A percentile compares a stretch with the other conserved stretches of the same genome.
These are phyloP conservation scores for Hyposoter dolosus DNA, from an alignment of 2,888 invertebrate genomes.

Conservation along the genomic window DNA sequence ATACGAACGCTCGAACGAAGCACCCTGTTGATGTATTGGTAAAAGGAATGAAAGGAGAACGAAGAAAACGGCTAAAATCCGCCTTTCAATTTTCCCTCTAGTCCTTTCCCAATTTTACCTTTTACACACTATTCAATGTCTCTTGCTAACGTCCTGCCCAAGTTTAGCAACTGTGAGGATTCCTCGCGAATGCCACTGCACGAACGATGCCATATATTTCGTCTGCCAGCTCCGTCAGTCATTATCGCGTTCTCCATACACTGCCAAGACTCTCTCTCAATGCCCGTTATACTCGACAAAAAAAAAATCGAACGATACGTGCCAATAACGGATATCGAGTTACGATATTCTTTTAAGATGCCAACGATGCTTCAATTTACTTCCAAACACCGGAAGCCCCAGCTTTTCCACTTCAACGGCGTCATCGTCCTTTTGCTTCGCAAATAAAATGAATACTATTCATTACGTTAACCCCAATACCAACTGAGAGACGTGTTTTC, in stretches of 20 bases:
- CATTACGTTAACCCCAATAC: slow-evolving; percentile 77
- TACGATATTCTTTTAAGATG: slow-evolving; percentile 42
- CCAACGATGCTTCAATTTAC: slow-evolving; percentile 43
- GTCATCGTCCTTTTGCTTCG: slow-evolving; percentile 68
- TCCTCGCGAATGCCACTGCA: neutral
- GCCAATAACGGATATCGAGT: slow-evolving; percentile 50
- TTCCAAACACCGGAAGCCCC: slow-evolving; percentile 11
- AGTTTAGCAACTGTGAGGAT: slow-evolving; percentile 15
- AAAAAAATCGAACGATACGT: slow-evolving; percentile 22
- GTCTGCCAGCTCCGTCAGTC: slow-evolving; percentile 28
- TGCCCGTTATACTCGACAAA: neutral
- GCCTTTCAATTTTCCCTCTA: slow-evolving; percentile 77
- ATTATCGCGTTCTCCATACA: slow-evolving; percentile 22
- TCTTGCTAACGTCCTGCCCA: neutral
- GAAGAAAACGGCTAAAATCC: slow-evolving; percentile 75
- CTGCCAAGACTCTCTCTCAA: neutral
- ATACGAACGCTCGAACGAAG: slow-evolving; percentile 54
- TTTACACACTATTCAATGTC: slow-evolving; percentile 50
- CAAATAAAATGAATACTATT: slow-evolving; percentile 81
- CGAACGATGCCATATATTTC: slow-evolving; percentile 20
- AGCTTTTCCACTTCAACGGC: slow-evolving; percentile 37
- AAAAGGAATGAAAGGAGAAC: slow-evolving; percentile 44
- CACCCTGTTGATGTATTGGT: slow-evolving; percentile 48
- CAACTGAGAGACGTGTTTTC: neutral
- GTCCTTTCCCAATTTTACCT: slow-evolving; percentile 73